Base-by-base conservation (phyloP, 2,797 vertebrate genomes). In the Geotrypetes seraphini region DNA sequence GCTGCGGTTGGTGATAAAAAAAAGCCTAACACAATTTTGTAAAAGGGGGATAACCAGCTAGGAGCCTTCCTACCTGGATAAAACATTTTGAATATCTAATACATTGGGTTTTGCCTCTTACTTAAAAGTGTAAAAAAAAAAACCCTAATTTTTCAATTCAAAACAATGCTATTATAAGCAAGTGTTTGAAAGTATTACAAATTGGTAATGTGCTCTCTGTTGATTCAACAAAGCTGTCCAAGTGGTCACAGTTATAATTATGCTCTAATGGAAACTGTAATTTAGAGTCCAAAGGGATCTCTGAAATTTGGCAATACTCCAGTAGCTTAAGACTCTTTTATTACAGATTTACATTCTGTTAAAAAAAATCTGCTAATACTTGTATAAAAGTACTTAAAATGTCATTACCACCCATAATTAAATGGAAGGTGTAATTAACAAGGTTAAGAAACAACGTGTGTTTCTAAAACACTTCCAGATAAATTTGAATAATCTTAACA, bases 211-310 rank as follows among this genome's bases (percentile, higher is more conserved):
- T 25, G 13, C 28, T 34, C 31, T 36, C 18, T 13, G n/a, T 20
- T 34, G 13, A 28, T 54, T 22, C 47, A 11, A 52, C 35, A 40
- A 36, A 56, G 27, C 39, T 22, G 39, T 54, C 57, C 64, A 58
- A 60, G 60, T 63, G 55, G 55, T 39, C 60, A 45, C 23, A 48
- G 27, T 31, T 70, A 51, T 69, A 66, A 70, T 69, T 71, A 59
- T 33, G 31, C 47, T 59, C 57, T 32, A 54, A 65, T 33, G 41
- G 56, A 71, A 72, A 64, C 22, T 31, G 13, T 39, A 57, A 50
- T 68, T 68, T 68, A 60, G 28, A 63, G 31, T 54, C 64, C 48
- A 72, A 82, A 78, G 60, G 55, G 66, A 73, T 53, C 63, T 63
- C 52, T 68, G 47, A 60, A 65, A 44, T 47, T 37, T 71, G 69